Base-by-base conservation (phyloP, 2,888 invertebrate species). In the Andrena bicolor region DNA sequence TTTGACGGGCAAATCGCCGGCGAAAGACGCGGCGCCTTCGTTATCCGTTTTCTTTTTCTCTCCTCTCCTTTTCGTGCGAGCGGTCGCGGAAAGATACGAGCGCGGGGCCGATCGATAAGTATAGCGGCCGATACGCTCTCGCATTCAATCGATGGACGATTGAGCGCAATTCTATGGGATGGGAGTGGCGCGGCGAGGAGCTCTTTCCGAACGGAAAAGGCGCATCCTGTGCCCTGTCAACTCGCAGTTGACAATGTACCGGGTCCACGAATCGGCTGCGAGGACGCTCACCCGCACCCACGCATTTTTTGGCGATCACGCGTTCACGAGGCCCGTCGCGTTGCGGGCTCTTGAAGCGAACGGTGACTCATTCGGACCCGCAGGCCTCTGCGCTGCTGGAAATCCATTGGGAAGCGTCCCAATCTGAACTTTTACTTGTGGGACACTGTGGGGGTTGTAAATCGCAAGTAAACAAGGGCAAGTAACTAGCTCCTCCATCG, bases 201-300 rank as follows among this genome's bases (percentile, higher is more conserved):
- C 87, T 88, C 87, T 81, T 79, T 84, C 85, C 88, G 90, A 91
- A 91, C 90, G 91, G 91, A 90, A 87, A 92, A 91, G 92, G 90
- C 90, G 87, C 90, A 88, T 90, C 90, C 88, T 88, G 89, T 90
- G 88, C 88, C 90, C 88, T 90, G 92, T 92, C 91, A 91, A 90
- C 82, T 89, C 86, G 87, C 88, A 88, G 88, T 85, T 85, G 92
- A 91, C 91, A 90, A 89, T 88, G 84, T 86, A 90, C 90, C 84
- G 88, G 88, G 86, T 90, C 88, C 86, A 84, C 84, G 70, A 56
- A 83, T 82, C 74, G 70, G 61, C 78, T 80, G 71, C 66, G 84
- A 80, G 73, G 74, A 70, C 70, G 87, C 81, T 86, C 83, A 86
- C 80, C 86, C 82, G 80, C 84, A 83, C 73, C 83, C 82, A 86